These are phyloP conservation scores for Acropora yongei DNA, from an alignment of 64 coral and sea anemone genomes.

Conservation along the genomic window DNA sequence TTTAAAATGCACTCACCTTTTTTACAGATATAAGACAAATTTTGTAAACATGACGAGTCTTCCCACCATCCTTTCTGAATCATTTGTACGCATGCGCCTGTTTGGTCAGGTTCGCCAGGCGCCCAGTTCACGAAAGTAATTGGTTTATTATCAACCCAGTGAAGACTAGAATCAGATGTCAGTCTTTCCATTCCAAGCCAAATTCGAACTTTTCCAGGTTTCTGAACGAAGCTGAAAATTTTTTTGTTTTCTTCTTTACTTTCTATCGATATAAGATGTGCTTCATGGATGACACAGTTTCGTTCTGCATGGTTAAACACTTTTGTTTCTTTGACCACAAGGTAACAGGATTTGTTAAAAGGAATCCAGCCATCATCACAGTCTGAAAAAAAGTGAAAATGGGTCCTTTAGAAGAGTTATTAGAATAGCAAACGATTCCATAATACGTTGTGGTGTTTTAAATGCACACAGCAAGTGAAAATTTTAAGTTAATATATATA, in stretches of 20 bases:
- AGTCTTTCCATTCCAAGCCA: slow-evolving; percentile 72
- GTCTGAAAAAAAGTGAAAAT: slow-evolving; percentile 15
- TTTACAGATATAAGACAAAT: slow-evolving; percentile 74
- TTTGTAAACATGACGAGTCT: slow-evolving; percentile 66
- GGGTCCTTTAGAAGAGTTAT: too few species aligned
- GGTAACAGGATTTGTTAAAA: slow-evolving; percentile 20
- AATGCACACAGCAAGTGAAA: too few species aligned
- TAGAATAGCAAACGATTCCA: too few species aligned
- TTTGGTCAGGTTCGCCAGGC: slow-evolving; percentile 70
- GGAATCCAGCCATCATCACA: slow-evolving; percentile 65
- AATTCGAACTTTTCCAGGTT: slow-evolving; percentile 34
- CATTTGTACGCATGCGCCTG: slow-evolving; percentile 96
- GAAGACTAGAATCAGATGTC: slow-evolving; percentile 42
- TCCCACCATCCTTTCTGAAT: slow-evolving; percentile 76
- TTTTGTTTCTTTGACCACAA: slow-evolving; percentile 23
- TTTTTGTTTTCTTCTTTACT: slow-evolving; percentile 55
- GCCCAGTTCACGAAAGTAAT: slow-evolving; percentile 76
- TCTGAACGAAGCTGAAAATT: slow-evolving; percentile 32
- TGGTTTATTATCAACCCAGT: slow-evolving; percentile 74
- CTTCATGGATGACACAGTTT: slow-evolving; percentile 38
- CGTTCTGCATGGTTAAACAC: slow-evolving; percentile 58
- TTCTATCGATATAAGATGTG: slow-evolving; percentile 48
- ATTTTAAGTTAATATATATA: too few species aligned
- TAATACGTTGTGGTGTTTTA: too few species aligned
- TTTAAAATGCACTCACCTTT: slow-evolving; percentile 54